Evolutionary conservation across 2,888 invertebrate species (phyloP).

Genomic region (Andrena bicolor): DNA sequence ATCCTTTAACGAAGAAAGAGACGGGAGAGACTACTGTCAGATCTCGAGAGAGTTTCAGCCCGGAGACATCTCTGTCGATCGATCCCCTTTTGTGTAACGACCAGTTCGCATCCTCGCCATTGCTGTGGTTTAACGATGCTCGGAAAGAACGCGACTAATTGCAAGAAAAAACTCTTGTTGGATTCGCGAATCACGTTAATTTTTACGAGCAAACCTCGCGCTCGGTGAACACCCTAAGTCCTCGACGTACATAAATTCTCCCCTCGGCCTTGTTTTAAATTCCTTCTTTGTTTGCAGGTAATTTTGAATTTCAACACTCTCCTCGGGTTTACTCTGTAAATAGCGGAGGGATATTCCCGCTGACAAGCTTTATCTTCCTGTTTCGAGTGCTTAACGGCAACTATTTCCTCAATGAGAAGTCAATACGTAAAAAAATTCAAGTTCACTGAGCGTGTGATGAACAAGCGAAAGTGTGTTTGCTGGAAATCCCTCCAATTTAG

Average conservation of each 20-base stretch:
- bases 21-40: constrained; percentile 15
- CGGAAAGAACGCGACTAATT: constrained; percentile 24
- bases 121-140: constrained; percentile 40
- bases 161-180: constrained; percentile 22
- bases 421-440: no score
- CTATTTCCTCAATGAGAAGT: no score
- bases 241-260: not conserved
- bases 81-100: constrained; percentile 39
- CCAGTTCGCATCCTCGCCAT: constrained; percentile 18
- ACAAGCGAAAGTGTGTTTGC: no score
- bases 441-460: no score
- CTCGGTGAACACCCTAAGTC: not conserved
- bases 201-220: constrained; percentile 2
- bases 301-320: not conserved
- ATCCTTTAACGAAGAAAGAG: constrained; percentile 10
- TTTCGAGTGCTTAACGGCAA: no score
- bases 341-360: no score
- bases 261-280: not conserved
- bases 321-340: not conserved
- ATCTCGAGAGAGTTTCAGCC: constrained; percentile 29
- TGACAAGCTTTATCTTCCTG: no score
- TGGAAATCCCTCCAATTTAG: no score
- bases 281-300: not conserved
- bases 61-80: constrained; percentile 39
- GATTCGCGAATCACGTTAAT: not conserved